A percentile compares a stretch with the other conserved stretches of the same genome.
Conservation (phyloP, 2,113 vertebrate genomes). For the Dromaius novaehollandiae region DNA sequence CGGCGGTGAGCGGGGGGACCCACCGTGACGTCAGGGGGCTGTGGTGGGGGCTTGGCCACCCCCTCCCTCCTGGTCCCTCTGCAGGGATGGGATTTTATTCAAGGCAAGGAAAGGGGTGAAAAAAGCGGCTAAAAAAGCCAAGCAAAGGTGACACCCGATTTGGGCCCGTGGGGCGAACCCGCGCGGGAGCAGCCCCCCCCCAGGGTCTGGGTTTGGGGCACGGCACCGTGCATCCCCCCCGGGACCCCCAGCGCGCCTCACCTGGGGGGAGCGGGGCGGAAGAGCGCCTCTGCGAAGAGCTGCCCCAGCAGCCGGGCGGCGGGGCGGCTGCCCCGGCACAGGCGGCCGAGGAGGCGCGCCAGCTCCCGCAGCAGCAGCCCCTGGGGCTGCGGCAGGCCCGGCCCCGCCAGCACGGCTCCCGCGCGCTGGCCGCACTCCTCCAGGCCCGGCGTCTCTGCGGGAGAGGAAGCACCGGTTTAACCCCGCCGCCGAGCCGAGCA, state of each 20-base stretch:
- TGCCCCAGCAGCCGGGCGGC: conserved; percentile 73
- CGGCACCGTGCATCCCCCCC: no score
- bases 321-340: conserved; percentile 63
- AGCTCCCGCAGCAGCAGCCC: conserved; percentile 79
- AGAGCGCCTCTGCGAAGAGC: conserved; percentile 75
- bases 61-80: neutral
- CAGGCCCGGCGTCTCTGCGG: conserved; percentile 73
- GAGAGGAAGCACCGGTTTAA: neutral
- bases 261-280: conserved; percentile 72
- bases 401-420: conserved; percentile 79
- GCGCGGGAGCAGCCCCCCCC: no score
- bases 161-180: no score
- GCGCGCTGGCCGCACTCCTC: conserved; percentile 82
- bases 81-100: no score
- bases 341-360: conserved; percentile 72
- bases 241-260: conserved; percentile 25
- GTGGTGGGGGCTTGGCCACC: neutral
- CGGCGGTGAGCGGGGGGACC: neutral
- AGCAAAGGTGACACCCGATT: no score
- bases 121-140: no score
- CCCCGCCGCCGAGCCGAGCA: neutral
- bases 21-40: neutral
- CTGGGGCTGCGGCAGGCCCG: conserved; percentile 78
- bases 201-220: no score
- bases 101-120: no score